A percentile compares a stretch with the other conserved stretches of the same genome.
Conservation (phyloP, 2,113 vertebrate genomes). For the Peromyscus leucopus region DNA sequence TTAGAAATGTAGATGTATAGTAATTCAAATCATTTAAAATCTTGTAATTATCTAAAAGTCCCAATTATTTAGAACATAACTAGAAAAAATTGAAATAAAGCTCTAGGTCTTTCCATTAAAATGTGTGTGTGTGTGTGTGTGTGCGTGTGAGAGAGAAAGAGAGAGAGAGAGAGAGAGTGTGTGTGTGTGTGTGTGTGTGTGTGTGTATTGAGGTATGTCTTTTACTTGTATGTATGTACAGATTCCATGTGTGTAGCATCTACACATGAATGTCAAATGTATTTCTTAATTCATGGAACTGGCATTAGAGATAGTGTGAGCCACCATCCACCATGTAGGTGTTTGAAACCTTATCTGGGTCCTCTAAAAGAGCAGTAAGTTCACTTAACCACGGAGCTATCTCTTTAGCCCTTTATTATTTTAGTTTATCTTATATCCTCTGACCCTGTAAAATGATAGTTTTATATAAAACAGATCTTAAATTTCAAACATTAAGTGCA, state of each 20-base stretch:
- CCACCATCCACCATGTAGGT: neutral
- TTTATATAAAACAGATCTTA: neutral
- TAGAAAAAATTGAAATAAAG: constrained; percentile 10
- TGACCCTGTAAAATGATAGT: neutral
- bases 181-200: neutral
- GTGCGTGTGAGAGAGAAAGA: neutral
- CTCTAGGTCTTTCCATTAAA: neutral
- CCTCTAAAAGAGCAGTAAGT: neutral
- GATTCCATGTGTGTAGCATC: neutral
- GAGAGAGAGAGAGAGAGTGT: neutral
- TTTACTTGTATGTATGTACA: neutral
- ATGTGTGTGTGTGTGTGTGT: neutral
- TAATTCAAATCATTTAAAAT: neutral
- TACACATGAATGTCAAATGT: neutral
- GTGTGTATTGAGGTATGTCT: neutral
- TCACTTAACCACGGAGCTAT: too few species aligned
- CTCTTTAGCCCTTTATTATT: neutral
- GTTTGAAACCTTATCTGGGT: too few species aligned
- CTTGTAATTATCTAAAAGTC: neutral
- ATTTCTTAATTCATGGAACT: neutral
- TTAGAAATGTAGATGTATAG: neutral
- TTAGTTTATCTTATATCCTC: constrained; percentile 16
- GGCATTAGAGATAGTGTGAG: neutral
- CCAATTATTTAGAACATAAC: constrained; percentile 2
- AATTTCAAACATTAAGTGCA: fast-evolving